phyloP scores from a whole-genome alignment of 2,888 invertebrate species.

The Fissipunctia ypsillon region DNA sequence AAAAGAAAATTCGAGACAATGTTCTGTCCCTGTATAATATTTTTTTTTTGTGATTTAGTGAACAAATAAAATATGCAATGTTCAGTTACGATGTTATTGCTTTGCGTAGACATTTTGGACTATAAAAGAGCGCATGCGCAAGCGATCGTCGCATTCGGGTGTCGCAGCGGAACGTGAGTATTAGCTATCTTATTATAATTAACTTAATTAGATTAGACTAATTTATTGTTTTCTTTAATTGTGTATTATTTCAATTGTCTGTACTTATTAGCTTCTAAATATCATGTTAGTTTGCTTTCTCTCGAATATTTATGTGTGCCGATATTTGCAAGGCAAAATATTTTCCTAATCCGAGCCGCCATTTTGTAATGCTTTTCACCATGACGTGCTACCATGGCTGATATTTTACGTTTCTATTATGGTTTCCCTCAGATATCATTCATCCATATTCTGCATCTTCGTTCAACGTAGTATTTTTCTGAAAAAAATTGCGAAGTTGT shows the following conservation, averaged over 20 bases:
- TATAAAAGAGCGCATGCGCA: constrained; percentile 54
- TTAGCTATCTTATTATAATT: constrained; percentile 8
- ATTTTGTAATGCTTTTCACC: constrained; percentile 37
- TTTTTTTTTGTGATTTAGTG: too few species aligned
- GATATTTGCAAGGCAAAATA: background rate
- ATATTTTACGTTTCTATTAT: background rate
- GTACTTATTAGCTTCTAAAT: background rate
- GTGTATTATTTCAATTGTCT: background rate
- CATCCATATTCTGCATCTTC: background rate
- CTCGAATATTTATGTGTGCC: background rate
- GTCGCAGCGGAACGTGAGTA: constrained; percentile 68
- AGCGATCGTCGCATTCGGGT: constrained; percentile 60
- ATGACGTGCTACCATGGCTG: constrained; percentile 20
- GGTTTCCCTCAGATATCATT: background rate
- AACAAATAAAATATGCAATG: constrained; percentile 2
- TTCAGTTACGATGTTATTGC: constrained; percentile 53
- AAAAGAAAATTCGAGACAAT: constrained; percentile 8
- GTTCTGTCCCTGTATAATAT: background rate
- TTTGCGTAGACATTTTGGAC: constrained; percentile 3
- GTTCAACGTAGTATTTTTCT: background rate
- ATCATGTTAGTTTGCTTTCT: background rate
- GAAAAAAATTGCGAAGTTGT: background rate
- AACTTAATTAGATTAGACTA: too few species aligned
- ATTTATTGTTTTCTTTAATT: background rate
- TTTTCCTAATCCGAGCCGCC: constrained; percentile 14